These are phyloP conservation scores for Drosophila nr. perissopoda DNA, from an alignment of 2,888 invertebrate species.

Conservation along the genomic window DNA sequence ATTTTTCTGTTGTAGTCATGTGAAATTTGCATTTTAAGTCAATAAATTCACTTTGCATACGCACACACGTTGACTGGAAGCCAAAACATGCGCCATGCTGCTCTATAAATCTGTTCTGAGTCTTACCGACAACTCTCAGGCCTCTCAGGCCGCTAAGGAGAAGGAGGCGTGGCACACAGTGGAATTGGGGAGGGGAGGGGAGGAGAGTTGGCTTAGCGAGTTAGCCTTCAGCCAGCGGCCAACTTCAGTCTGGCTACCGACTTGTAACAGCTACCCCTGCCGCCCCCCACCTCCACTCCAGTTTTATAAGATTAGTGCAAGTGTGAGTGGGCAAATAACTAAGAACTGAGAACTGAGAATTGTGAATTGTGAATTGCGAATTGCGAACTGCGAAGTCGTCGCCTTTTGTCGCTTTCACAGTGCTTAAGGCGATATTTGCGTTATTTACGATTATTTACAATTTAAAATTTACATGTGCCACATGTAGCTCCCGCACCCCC, in stretches of 20 bases:
- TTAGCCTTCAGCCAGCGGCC: constrained; percentile 47
- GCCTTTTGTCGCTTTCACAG: constrained; percentile 73
- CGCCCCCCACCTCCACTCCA: neutral
- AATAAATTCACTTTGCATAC: constrained; percentile 85
- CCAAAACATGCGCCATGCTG: constrained; percentile 66
- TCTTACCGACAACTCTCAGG: neutral
- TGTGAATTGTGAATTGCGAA: constrained; percentile 16
- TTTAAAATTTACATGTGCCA: constrained; percentile 78
- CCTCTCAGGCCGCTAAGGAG: neutral
- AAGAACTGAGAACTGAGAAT: constrained; percentile 12
- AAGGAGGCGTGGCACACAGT: neutral
- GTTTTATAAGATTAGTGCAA: constrained; percentile 66
- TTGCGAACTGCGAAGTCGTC: constrained; percentile 29
- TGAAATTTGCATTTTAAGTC: constrained; percentile 84
- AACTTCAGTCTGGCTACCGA: constrained; percentile 53
- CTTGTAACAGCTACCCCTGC: constrained; percentile 29
- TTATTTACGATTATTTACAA: constrained; percentile 83
- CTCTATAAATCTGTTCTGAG: constrained; percentile 76
- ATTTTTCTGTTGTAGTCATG: constrained; percentile 51
- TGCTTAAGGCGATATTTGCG: constrained; percentile 82
- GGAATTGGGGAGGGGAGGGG: neutral
- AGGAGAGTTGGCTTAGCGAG: constrained; percentile 45
- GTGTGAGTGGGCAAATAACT: constrained; percentile 67
- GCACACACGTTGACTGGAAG: constrained; percentile 64
- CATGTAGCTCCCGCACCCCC: constrained; percentile 23